Conservation (phyloP, 2,888 invertebrate genomes). For the Hirtodrosophila histrioides region DNA sequence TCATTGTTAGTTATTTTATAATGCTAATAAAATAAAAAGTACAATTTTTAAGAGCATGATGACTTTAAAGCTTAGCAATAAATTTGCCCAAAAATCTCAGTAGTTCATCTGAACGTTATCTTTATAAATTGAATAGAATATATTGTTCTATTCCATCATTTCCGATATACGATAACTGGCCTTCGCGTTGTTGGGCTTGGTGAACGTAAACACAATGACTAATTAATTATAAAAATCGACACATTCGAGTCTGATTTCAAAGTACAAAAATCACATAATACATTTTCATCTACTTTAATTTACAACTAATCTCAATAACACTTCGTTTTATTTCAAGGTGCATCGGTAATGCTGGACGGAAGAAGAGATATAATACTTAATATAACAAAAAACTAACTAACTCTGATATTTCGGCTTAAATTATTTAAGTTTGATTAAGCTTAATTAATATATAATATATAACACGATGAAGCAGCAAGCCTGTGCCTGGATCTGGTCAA, state of each 20-base stretch:
- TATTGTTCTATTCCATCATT: constrained; percentile 27
- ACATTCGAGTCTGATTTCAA: constrained; percentile 36
- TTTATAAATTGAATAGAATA: background rate
- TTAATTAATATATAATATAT: constrained; percentile 26
- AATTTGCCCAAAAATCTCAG: too few species aligned
- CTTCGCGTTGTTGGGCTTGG: constrained; percentile 24
- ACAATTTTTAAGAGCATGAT: too few species aligned
- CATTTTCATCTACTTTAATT: constrained; percentile 10
- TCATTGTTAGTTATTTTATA: too few species aligned
- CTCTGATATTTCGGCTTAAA: constrained; percentile 7
- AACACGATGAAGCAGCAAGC: constrained; percentile 38
- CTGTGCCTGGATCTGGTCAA: constrained; percentile 24
- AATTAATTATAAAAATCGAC: constrained; percentile 41
- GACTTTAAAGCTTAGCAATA: too few species aligned
- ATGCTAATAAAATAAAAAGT: too few species aligned
- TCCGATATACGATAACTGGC: constrained; percentile 34
- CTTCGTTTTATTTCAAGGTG: constrained; percentile 10
- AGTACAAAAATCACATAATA: constrained; percentile 31
- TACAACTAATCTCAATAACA: constrained; percentile 18
- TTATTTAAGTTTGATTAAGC: constrained; percentile 9
- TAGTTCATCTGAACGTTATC: constrained; percentile 6
- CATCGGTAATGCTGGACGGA: constrained; percentile 17
- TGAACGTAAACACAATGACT: constrained; percentile 53
- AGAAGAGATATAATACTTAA: constrained; percentile 15
- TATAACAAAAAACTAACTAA: background rate